Evolutionary conservation across 2,888 invertebrate genomes (phyloP), one percentile per base, ranked within the genome.

Genomic region (Ochropleura plecta): DNA sequence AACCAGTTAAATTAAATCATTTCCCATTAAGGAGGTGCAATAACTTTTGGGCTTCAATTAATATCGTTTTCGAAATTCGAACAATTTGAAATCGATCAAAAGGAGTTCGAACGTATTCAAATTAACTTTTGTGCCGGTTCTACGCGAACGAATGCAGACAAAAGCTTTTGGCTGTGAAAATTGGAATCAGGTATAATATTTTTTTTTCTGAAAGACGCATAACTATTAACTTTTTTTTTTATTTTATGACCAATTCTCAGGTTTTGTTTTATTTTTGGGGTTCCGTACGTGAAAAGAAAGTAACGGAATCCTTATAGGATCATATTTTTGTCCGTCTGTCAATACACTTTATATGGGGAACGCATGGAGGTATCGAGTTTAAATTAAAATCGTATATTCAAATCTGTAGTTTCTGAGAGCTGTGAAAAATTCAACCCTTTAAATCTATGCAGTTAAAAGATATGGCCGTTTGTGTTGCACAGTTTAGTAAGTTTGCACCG

Each of bases 1-100:
- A 82, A 82, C 46, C 78, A 67, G 76, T 82, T 51, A 82, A 85
- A 78, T 78, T 66, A n/a, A 83, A 82, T 82, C 83, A 82, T 67
- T 82, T 64, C 60, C 79, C 83, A 86, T 84, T 49, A 72, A 9
- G 55, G 60, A 71, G 81, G 70, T 87, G 85, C 78, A 86, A 78
- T 80, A 82, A 83, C 86, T 83, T 82, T 76, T 74, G 80, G 78
- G 76, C 74, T 75, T 75, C 82, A 85, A 85, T 87, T 78, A 87
- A 76, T 73, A 81, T 46, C 69, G 73, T 82, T 85, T 70, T 74
- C 70, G 64, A 83, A 86, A 70, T 76, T 79, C 76, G 76, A 76
- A 80, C 76, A 77, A 77, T 76, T 85, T 83, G 16, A 53, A 71
- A 79, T 79, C 81, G 75, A 83, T 86, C 83, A 85, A 79, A 81